Evolutionary conservation across 2,888 invertebrate species (phyloP).

Genomic region (Teinopalpus imperialis): DNA sequence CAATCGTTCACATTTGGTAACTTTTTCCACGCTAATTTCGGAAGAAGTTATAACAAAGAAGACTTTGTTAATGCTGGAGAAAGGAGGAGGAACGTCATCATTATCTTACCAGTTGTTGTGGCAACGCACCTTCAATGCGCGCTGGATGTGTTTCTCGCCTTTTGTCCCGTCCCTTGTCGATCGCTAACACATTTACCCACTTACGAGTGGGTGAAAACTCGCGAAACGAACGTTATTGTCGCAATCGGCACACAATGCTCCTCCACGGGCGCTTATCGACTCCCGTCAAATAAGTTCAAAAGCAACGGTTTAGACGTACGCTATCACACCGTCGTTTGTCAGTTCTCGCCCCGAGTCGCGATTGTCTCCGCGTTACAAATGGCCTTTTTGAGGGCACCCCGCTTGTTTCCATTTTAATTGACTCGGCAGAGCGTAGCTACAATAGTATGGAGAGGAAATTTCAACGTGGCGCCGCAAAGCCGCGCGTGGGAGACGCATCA

Average conservation of each 20-base stretch:
- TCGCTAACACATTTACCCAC: conserved; percentile 79
- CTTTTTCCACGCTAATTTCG: too few relatives aligned
- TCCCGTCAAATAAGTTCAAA: conserved; percentile 75
- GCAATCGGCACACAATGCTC: conserved; percentile 50
- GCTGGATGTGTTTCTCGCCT: conserved; percentile 39
- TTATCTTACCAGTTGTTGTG: conserved; percentile 62
- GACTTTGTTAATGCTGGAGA: conserved; percentile 34
- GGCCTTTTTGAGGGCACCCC: conserved; percentile 61
- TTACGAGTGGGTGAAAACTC: conserved; percentile 76
- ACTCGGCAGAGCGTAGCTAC: conserved; percentile 42
- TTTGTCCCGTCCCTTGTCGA: conserved; percentile 63
- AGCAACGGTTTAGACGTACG: conserved; percentile 70
- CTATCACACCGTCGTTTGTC: conserved; percentile 72
- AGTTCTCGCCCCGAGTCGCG: conserved; percentile 63
- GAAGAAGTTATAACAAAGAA: too few relatives aligned
- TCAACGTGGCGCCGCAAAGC: conserved; percentile 31
- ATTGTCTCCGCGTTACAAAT: conserved; percentile 70
- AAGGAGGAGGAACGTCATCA: conserved; percentile 63
- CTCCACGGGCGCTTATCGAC: conserved; percentile 68
- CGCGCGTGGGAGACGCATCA: conserved; percentile 29
- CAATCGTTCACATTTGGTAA: too few relatives aligned
- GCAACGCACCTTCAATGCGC: conserved; percentile 46
- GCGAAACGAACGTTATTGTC: conserved; percentile 72
- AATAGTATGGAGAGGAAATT: conserved; percentile 30
- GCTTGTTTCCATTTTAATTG: conserved; percentile 64